A percentile compares a stretch with the other conserved stretches of the same genome.
Conservation (phyloP, 1,140 invertebrate genomes). For the Cydia fagiglandana region DNA sequence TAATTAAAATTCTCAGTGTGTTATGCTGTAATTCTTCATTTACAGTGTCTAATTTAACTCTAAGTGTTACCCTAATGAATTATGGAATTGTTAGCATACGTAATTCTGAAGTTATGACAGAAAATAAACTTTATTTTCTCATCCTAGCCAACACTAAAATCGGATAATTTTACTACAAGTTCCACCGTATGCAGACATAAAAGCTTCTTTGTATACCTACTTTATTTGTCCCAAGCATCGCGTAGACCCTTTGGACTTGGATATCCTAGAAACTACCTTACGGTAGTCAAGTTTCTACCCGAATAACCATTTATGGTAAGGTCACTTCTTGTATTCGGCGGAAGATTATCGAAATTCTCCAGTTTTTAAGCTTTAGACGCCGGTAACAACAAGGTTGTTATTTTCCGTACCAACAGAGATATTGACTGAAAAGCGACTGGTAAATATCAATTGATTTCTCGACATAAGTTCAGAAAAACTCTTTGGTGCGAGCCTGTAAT, state of each 20-base stretch:
- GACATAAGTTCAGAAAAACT: too few relatives aligned
- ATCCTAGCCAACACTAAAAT: background rate
- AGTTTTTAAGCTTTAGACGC: too few relatives aligned
- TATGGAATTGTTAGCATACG: too few relatives aligned
- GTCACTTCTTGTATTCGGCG: background rate
- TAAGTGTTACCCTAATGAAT: too few relatives aligned
- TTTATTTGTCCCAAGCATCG: conserved; percentile 6
- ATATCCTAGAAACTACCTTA: conserved; percentile 22
- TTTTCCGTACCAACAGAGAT: too few relatives aligned
- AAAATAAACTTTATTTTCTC: background rate
- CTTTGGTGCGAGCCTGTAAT: too few relatives aligned
- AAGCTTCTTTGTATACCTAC: background rate
- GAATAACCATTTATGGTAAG: conserved; percentile 23
- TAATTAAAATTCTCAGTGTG: too few relatives aligned
- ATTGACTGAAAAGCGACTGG: too few relatives aligned
- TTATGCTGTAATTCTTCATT: background rate
- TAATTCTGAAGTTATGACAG: background rate
- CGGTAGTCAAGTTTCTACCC: conserved; percentile 24
- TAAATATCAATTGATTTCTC: too few relatives aligned
- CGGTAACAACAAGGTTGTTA: too few relatives aligned
- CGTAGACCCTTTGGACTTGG: background rate
- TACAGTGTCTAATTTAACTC: background rate
- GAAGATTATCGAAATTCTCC: background rate
- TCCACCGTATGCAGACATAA: background rate
- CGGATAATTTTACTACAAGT: conserved; percentile 1